These are phyloP conservation scores for Oncopodura yosiiana DNA, from an alignment of 1,140 invertebrate genomes.

Conservation along the genomic window DNA sequence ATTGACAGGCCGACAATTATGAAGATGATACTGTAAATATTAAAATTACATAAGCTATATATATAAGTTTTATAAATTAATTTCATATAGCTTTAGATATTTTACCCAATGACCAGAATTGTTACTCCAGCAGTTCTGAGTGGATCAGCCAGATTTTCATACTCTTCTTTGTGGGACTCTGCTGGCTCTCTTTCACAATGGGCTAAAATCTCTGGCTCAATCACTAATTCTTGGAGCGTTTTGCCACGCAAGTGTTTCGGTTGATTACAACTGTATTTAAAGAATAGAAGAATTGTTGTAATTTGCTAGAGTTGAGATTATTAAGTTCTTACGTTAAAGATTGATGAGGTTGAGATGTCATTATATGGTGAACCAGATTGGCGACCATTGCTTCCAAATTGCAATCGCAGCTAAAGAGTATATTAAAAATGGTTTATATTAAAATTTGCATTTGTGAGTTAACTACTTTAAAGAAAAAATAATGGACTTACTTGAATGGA, in stretches of 20 bases:
- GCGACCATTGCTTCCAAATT: slow-evolving; percentile 25
- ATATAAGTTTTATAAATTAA: neutral
- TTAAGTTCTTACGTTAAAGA: neutral
- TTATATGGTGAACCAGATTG: slow-evolving; percentile 21
- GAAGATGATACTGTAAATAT: slow-evolving; percentile 21
- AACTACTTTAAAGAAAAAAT: neutral
- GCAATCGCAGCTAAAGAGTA: slow-evolving; percentile 30
- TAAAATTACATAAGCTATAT: neutral
- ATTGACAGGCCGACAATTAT: slow-evolving; percentile 26
- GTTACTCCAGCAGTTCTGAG: slow-evolving; percentile 23
- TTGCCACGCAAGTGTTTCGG: slow-evolving; percentile 21
- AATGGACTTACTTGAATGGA: slow-evolving; percentile 26
- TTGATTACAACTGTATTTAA: slow-evolving; percentile 24
- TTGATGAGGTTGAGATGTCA: neutral
- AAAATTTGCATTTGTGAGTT: neutral
- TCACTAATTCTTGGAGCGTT: slow-evolving; percentile 3
- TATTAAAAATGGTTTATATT: neutral
- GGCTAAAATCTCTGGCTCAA: slow-evolving; percentile 18
- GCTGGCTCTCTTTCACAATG: slow-evolving; percentile 11
- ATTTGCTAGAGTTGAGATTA: neutral
- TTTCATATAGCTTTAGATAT: neutral
- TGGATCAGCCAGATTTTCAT: neutral
- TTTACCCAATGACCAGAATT: slow-evolving; percentile 30
- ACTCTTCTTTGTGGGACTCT: neutral
- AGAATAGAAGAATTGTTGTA: slow-evolving; percentile 2